phyloP scores from a whole-genome alignment of 2,113 vertebrate species.

The Microtus montanus region DNA sequence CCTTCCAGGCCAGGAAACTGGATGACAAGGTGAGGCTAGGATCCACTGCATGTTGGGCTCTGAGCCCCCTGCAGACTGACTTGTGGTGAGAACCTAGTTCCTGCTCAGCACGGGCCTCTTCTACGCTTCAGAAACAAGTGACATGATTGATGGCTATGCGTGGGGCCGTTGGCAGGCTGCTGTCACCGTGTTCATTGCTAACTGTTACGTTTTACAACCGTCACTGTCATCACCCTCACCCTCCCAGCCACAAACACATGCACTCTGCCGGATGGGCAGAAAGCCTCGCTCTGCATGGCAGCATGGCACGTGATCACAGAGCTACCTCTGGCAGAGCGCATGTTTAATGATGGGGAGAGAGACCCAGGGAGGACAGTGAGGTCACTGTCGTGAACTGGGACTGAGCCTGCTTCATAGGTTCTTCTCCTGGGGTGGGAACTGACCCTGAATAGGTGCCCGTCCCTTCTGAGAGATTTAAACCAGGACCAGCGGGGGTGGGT shows the following conservation, averaged over 20 bases:
- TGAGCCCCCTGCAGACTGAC: not conserved
- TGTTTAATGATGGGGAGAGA: fast-evolving
- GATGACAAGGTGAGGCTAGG: conserved; percentile 92
- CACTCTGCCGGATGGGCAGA: not conserved
- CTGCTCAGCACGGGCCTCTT: not conserved
- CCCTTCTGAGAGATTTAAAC: not conserved
- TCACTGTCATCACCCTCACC: not conserved
- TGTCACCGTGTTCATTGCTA: not conserved
- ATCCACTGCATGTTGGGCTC: not conserved
- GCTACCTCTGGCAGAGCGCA: not conserved
- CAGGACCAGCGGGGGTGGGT: fast-evolving
- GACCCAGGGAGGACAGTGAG: not conserved
- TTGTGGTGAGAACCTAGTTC: not conserved
- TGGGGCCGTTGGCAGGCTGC: fast-evolving
- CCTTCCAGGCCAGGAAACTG: conserved; percentile 94
- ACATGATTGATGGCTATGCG: fast-evolving
- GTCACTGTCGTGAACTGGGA: no score
- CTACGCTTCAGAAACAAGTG: not conserved
- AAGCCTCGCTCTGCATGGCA: not conserved
- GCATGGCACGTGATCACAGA: not conserved
- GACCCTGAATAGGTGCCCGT: not conserved
- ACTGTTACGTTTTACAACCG: not conserved
- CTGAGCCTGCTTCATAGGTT: fast-evolving
- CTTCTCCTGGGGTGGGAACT: not conserved
- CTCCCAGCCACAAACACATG: not conserved